Conservation (phyloP, 2,113 vertebrate genomes). For the Beaufortia kweichowensis region DNA sequence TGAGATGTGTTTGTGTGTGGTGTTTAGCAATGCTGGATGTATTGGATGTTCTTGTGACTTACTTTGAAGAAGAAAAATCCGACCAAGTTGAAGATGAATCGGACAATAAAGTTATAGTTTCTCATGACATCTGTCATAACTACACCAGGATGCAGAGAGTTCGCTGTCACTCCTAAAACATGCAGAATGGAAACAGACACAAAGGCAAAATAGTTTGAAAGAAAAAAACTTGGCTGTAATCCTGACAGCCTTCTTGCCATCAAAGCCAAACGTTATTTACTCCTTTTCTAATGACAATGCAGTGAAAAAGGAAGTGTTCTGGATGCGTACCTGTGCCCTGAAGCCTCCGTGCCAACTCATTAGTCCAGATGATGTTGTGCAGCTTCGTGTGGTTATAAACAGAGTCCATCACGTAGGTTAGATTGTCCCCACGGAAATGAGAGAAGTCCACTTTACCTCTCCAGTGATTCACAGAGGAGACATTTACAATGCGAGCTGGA, state of each 20-base stretch:
- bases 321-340: slow-evolving; percentile 73
- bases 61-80: slow-evolving; percentile 84
- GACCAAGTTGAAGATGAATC: slow-evolving; percentile 64
- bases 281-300: background rate
- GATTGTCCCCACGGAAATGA: slow-evolving; percentile 72
- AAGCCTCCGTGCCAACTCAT: slow-evolving; percentile 78
- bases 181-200: slow-evolving; percentile 8
- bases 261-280: no score
- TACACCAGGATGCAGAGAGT: slow-evolving; percentile 78
- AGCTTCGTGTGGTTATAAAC: slow-evolving; percentile 83
- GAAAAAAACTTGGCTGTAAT: background rate
- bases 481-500: slow-evolving; percentile 77
- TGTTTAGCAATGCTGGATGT: background rate
- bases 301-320: background rate
- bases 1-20: background rate
- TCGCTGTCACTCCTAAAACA: slow-evolving; percentile 78
- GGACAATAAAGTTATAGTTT: slow-evolving; percentile 53
- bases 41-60: background rate
- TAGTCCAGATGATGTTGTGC: slow-evolving; percentile 81
- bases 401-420: accelerated
- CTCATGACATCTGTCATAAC: slow-evolving; percentile 80
- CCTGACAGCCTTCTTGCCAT: no score
- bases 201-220: background rate
- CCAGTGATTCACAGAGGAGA: slow-evolving; percentile 77
- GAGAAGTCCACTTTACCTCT: slow-evolving; percentile 67